phyloP scores from a whole-genome alignment of 1,140 invertebrate genomes.

The Hormaphis cornu region DNA sequence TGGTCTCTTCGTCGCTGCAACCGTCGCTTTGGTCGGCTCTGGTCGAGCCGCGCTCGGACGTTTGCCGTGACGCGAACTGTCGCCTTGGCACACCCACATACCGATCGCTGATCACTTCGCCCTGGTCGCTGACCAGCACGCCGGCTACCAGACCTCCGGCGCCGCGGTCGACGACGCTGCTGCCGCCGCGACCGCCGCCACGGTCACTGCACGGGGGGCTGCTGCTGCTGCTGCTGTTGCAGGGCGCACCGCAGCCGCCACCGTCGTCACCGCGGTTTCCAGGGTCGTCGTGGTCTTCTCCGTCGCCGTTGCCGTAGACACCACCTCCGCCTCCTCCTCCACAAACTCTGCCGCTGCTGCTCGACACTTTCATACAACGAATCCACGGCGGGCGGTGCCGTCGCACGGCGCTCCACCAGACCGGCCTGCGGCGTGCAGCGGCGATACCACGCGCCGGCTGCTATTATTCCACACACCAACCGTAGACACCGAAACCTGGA shows the following conservation, averaged over 20 bases:
- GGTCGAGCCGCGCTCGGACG: conserved; percentile 33
- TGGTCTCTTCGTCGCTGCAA: conserved; percentile 62
- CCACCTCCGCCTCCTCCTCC: conserved; percentile 44
- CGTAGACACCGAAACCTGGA: conserved; percentile 27
- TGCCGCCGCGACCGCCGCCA: conserved; percentile 67
- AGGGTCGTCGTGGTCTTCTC: conserved; percentile 35
- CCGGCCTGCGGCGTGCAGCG: conserved; percentile 31
- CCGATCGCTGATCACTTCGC: conserved; percentile 31
- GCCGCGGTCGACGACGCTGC: conserved; percentile 73
- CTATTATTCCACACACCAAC: conserved; percentile 21
- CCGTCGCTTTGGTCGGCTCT: conserved; percentile 36
- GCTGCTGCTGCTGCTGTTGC: conserved; percentile 44
- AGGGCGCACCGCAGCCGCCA: conserved; percentile 58
- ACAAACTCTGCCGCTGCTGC: conserved; percentile 35
- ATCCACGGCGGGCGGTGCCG: conserved; percentile 32
- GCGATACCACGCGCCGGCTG: conserved; percentile 29
- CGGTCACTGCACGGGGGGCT: conserved; percentile 41
- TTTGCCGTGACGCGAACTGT: conserved; percentile 21
- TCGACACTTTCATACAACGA: conserved; percentile 36
- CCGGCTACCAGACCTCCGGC: conserved; percentile 39
- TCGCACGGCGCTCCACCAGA: conserved; percentile 32
- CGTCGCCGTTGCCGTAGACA: conserved; percentile 43
- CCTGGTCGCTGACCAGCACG: conserved; percentile 29
- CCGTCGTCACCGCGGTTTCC: conserved; percentile 72
- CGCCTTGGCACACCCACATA: conserved; percentile 26